Percentiles rank a stretch among this genome's conserved stretches.
These are phyloP conservation scores for Agrilus planipennis DNA, from an alignment of 1,140 invertebrate species.

Conservation along the genomic window DNA sequence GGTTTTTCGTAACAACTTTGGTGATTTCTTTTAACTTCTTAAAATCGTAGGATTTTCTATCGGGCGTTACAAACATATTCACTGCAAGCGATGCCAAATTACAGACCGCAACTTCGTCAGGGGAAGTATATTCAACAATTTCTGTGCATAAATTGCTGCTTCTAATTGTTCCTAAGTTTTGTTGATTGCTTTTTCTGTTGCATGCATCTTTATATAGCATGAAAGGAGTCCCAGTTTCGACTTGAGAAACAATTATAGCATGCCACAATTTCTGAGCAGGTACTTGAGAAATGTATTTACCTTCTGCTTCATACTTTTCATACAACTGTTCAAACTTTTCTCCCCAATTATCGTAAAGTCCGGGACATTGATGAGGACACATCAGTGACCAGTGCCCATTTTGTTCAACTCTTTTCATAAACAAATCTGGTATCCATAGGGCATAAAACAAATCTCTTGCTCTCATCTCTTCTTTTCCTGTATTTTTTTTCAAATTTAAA, in stretches of 20 bases:
- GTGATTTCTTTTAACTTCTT: slow-evolving; percentile 75
- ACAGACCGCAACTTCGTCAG: slow-evolving; percentile 95
- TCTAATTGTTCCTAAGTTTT: slow-evolving; percentile 98
- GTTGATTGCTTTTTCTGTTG: slow-evolving; percentile 95
- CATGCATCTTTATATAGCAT: slow-evolving; percentile 98
- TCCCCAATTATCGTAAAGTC: slow-evolving; percentile 85
- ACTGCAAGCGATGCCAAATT: slow-evolving; percentile 98
- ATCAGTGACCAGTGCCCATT: slow-evolving; percentile 89
- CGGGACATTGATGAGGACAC: slow-evolving; percentile 91
- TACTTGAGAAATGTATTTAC: slow-evolving; percentile 40
- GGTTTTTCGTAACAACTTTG: slow-evolving; percentile 81
- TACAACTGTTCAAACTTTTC: slow-evolving; percentile 91
- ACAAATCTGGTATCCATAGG: slow-evolving; percentile 97
- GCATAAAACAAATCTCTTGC: slow-evolving; percentile 97
- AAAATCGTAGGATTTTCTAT: slow-evolving; percentile 77
- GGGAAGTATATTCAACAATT: slow-evolving; percentile 86
- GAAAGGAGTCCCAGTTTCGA: slow-evolving; percentile 97
- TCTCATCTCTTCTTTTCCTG: slow-evolving; percentile 83
- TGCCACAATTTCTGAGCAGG: slow-evolving; percentile 87
- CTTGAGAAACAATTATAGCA: slow-evolving; percentile 89
- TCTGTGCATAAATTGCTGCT: slow-evolving; percentile 98
- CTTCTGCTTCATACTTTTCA: slow-evolving; percentile 75
- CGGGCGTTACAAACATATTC: slow-evolving; percentile 82
- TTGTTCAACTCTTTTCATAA: slow-evolving; percentile 90
- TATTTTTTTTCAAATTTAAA: slow-evolving; percentile 88